These are phyloP conservation scores for Plutella xylostella DNA, from an alignment of 2,888 invertebrate species.

Conservation along the genomic window DNA sequence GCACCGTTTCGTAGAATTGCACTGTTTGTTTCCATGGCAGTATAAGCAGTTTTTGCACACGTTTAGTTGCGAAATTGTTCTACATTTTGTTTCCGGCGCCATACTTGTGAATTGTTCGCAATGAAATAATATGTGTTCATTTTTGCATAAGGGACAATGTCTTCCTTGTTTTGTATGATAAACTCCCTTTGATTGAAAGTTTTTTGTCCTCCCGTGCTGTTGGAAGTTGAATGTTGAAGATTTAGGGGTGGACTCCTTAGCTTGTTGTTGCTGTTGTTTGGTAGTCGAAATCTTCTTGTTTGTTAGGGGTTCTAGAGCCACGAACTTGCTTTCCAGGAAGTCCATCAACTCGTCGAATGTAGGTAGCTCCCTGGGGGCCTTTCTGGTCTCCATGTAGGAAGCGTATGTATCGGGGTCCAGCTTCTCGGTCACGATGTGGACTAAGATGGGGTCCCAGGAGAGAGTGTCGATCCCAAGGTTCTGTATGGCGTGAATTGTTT, in stretches of 20 bases:
- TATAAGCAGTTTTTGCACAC: too few species aligned
- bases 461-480: slow-evolving; percentile 11
- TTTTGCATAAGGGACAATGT: too few species aligned
- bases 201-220: not conserved
- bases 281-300: not conserved
- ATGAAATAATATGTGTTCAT: too few species aligned
- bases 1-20: too few species aligned
- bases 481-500: slow-evolving; percentile 7
- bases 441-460: slow-evolving; percentile 12
- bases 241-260: not conserved
- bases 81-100: too few species aligned
- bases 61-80: too few species aligned
- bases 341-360: slow-evolving; percentile 8
- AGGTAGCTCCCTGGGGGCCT: slow-evolving; percentile 5
- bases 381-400: slow-evolving; percentile 7
- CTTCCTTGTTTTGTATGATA: too few species aligned
- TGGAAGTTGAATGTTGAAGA: not conserved
- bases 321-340: slow-evolving; percentile 13
- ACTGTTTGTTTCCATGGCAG: too few species aligned
- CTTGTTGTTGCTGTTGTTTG: not conserved
- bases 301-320: slow-evolving; percentile 1
- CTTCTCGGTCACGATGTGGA: slow-evolving; percentile 10
- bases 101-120: too few species aligned
- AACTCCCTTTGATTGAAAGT: too few species aligned
- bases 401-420: slow-evolving; percentile 8